Percentiles rank a stretch among this genome's conserved stretches.
Conservation (phyloP, 2,113 vertebrate genomes). For the Polypterus senegalus region DNA sequence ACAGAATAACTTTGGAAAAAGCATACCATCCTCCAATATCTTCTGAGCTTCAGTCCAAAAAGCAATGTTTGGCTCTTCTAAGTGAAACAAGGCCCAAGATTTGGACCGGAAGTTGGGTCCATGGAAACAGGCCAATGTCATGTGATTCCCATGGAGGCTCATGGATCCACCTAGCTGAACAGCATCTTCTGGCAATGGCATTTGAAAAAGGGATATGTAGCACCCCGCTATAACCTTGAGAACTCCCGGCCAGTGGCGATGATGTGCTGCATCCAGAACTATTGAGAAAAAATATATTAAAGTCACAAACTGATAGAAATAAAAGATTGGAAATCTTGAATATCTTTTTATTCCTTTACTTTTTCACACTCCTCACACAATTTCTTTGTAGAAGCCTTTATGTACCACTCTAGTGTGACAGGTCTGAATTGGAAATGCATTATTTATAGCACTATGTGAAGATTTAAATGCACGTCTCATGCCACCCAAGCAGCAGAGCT, state of each 20-base stretch:
- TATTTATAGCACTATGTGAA: too few relatives aligned
- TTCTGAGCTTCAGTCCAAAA: conserved; percentile 98
- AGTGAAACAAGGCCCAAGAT: conserved; percentile 92
- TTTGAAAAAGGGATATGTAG: conserved; percentile 94
- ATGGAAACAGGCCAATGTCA: conserved; percentile 95
- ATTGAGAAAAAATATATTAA: conserved; percentile 8
- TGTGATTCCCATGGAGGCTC: conserved; percentile 94
- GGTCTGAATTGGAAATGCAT: too few relatives aligned
- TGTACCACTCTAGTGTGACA: too few relatives aligned
- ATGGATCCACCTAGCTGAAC: conserved; percentile 94
- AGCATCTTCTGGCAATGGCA: conserved; percentile 82
- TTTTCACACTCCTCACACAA: too few relatives aligned
- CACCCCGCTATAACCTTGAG: conserved; percentile 84
- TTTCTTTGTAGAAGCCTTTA: too few relatives aligned
- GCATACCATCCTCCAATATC: conserved; percentile 87
- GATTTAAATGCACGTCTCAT: too few relatives aligned
- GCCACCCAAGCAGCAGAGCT: too few relatives aligned
- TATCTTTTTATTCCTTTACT: too few relatives aligned
- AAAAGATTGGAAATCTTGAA: too few relatives aligned
- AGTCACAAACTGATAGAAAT: neutral
- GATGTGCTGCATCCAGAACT: conserved; percentile 89
- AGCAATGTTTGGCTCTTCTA: conserved; percentile 95
- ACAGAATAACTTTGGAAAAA: neutral
- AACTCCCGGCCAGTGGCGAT: conserved; percentile 92
- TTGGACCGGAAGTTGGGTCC: conserved; percentile 96